Percentiles rank a stretch among this genome's conserved stretches.
Conservation (phyloP, 2,113 vertebrate genomes). For the Vulpes vulpes region DNA sequence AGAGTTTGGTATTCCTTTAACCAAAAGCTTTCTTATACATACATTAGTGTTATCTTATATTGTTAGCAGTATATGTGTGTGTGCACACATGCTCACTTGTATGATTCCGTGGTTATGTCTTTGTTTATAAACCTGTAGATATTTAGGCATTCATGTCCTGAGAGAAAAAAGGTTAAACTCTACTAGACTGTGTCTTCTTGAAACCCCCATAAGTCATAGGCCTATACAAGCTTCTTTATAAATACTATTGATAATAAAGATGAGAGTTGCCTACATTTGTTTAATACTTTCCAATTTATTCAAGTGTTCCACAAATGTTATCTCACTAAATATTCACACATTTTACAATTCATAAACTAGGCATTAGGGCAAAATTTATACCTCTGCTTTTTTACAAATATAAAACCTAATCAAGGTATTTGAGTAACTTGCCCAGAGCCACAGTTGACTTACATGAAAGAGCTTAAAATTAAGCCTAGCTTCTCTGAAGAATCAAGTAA, state of each 20-base stretch:
- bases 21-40: background rate
- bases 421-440: background rate
- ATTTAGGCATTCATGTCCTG: background rate
- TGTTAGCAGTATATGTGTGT: background rate
- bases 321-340: background rate
- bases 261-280: background rate
- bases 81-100: background rate
- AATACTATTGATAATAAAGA: background rate
- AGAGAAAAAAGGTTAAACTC: background rate
- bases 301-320: background rate
- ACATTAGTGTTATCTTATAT: background rate
- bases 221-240: background rate
- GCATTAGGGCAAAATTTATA: background rate
- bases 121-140: background rate
- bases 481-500: conserved; percentile 22
- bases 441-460: background rate
- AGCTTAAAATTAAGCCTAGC: background rate
- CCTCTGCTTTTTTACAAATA: background rate
- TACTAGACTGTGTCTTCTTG: background rate
- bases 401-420: background rate
- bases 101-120: background rate
- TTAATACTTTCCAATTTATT: background rate
- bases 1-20: background rate
- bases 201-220: background rate
- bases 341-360: background rate